These are phyloP conservation scores for Acanthochromis polyacanthus DNA, from an alignment of 2,113 vertebrate genomes.

Conservation along the genomic window DNA sequence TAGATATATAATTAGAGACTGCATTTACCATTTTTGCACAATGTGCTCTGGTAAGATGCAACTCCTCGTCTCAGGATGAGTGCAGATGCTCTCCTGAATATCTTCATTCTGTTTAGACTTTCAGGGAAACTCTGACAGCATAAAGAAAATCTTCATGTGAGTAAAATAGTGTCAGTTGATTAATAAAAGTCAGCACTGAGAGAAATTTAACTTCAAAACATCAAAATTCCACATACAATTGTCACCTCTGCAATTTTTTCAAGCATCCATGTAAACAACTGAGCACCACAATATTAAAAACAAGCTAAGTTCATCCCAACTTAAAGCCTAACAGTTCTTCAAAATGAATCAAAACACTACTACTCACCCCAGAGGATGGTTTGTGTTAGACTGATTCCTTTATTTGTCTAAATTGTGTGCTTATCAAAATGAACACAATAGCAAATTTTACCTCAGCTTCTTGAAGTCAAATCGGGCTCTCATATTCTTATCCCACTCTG, in stretches of 20 bases:
- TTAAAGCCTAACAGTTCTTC: neutral
- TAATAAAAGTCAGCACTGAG: neutral
- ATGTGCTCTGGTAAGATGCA: conserved; percentile 58
- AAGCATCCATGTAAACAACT: neutral
- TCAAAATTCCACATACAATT: no score
- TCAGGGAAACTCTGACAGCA: conserved; percentile 28
- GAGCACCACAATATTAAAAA: neutral
- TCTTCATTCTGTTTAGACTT: conserved; percentile 55
- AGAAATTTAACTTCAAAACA: no score
- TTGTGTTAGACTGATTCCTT: neutral
- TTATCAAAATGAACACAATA: conserved; percentile 14
- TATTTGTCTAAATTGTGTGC: neutral
- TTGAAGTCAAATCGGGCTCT: conserved; percentile 6
- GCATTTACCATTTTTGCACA: conserved; percentile 72
- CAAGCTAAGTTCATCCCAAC: neutral
- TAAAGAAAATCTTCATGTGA: neutral
- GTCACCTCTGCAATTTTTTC: neutral
- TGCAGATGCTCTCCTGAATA: conserved; percentile 69
- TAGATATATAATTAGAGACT: neutral
- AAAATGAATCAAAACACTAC: neutral
- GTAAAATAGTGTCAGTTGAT: conserved; percentile 2
- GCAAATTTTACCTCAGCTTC: conserved; percentile 49
- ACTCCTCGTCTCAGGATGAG: conserved; percentile 65
- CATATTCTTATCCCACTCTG: conserved; percentile 21
- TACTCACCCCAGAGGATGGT: neutral